Percentiles rank a stretch among this genome's conserved stretches.
These are phyloP conservation scores for Heliconius eleuchia DNA, from an alignment of 1,140 invertebrate species.

Conservation along the genomic window DNA sequence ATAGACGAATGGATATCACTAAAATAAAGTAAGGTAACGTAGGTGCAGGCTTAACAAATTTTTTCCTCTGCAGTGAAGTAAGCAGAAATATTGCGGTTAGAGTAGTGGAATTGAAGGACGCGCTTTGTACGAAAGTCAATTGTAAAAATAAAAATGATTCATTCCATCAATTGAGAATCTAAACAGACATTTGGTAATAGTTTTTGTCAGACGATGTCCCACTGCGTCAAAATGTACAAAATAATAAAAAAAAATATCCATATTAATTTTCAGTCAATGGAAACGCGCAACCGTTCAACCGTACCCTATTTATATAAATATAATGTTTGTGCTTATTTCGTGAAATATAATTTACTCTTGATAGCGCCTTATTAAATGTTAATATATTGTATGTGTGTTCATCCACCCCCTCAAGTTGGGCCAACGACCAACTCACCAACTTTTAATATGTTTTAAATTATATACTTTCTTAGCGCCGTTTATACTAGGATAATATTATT, in stretches of 20 bases:
- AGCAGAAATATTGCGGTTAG: no score
- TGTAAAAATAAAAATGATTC: no score
- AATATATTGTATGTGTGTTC: conserved; percentile 53
- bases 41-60: no score
- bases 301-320: conserved; percentile 59
- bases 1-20: no score
- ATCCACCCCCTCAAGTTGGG: conserved; percentile 37
- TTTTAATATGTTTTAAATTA: conserved; percentile 1
- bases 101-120: no score
- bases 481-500: no score
- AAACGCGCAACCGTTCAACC: conserved; percentile 45
- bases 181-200: background rate
- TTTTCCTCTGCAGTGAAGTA: no score
- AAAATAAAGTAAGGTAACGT: background rate
- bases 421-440: conserved; percentile 39
- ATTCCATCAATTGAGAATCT: background rate
- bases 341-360: conserved; percentile 44
- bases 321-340: conserved; percentile 54
- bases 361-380: conserved; percentile 52
- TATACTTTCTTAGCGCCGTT: background rate
- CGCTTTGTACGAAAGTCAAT: no score
- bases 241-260: background rate
- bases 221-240: background rate
- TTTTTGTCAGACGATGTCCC: no score
- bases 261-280: conserved; percentile 35